Evolutionary conservation across 2,797 vertebrate genomes (phyloP), one percentile per base, ranked within the genome.

Genomic region (Basileuterus tristriatus): DNA sequence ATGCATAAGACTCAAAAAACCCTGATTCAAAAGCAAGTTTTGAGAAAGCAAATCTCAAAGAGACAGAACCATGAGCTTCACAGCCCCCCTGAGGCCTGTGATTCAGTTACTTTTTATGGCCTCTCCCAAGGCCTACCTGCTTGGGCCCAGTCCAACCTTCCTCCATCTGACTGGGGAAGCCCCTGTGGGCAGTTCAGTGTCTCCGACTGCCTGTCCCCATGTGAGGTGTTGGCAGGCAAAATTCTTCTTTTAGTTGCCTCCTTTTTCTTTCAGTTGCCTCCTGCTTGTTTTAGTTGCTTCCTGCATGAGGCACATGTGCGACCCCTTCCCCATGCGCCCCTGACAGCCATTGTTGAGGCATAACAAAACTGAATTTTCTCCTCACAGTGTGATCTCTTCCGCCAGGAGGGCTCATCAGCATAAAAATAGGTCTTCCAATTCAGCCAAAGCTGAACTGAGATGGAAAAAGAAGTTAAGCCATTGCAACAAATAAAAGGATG

Each of bases 401-500:
- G 52, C 65, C 39, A 44, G 60, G 64, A 52, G 23, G 9, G 22
- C 26, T 44, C 24, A 11, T 77, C 15, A 2, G 24, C 26, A 12
- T 39, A 65, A 69, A 72, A 41, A 43, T 5, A 16, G 19, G 12
- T 67, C 58, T 89, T 86, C 50, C 4, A 4, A 26, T 77, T 63
- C 55, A 69, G 43, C 27, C 36, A 46, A 49, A 67, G 15, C 58
- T 84, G 12, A 44, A 15, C n/a, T 24, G 37, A 39, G 36, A 15
- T 52, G 52, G 60, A 68, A 92, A 70, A 47, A 67, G 15, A n/a
- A 86, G 69, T 89, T 65, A 87, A 95, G 78, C 46, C 37, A n/a
- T 47, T 72, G 56, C 67, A 82, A 36, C 49, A 84, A 88, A 86
- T 39, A 32, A 78, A 81, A 58, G 32, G 22, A 14, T 50, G 58